A percentile compares a stretch with the other conserved stretches of the same genome.
These are phyloP conservation scores for Kryptopterus vitreolus DNA, from an alignment of 2,797 vertebrate species.

Conservation along the genomic window DNA sequence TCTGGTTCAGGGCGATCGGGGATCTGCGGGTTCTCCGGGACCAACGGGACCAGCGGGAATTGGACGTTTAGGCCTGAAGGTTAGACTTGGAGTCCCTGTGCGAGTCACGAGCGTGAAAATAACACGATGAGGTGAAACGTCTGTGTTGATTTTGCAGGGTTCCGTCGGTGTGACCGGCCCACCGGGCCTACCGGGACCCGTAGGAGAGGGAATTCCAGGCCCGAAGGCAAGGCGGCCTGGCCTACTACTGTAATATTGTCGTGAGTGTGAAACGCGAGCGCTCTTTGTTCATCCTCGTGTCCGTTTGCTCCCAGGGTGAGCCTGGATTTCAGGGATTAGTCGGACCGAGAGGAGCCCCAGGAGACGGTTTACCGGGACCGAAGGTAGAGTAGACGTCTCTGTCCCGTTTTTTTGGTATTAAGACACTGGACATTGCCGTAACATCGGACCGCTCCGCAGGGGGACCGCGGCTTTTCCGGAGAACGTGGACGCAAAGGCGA, in stretches of 20 bases:
- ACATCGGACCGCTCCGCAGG: conserved; percentile 65
- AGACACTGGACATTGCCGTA: background rate
- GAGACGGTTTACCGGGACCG: conserved; percentile 76
- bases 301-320: conserved; percentile 74
- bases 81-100: no score
- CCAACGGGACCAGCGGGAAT: conserved; percentile 71
- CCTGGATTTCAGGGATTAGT: conserved; percentile 77
- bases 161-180: conserved; percentile 71
- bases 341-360: conserved; percentile 77
- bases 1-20: conserved; percentile 77
- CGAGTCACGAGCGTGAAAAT: no score
- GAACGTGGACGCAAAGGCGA: conserved; percentile 79
- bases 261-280: background rate
- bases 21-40: conserved; percentile 74
- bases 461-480: conserved; percentile 79
- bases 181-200: conserved; percentile 71
- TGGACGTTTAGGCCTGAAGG: conserved; percentile 77
- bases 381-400: conserved; percentile 73
- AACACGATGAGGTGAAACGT: no score
- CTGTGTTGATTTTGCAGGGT: conserved; percentile 76
- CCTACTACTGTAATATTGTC: no score
- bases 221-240: conserved; percentile 79
- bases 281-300: background rate
- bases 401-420: background rate
- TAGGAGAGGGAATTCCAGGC: conserved; percentile 82